phyloP scores from a whole-genome alignment of 1,140 invertebrate genomes.

The Aradophagus sp. region DNA sequence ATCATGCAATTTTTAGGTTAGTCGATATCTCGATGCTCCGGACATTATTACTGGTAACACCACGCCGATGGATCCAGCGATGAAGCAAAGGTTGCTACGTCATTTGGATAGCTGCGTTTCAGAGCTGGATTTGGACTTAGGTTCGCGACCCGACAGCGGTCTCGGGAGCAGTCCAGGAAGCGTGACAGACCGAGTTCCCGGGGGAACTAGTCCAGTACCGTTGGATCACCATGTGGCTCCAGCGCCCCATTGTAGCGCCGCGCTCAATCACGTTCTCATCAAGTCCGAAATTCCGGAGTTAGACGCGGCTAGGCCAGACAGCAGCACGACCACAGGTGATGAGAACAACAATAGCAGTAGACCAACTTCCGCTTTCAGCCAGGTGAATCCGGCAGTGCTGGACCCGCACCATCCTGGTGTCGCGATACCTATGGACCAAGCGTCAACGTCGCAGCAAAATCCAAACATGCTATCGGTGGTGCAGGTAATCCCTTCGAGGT shows the following conservation, averaged over 20 bases:
- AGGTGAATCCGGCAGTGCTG: constrained; percentile 60
- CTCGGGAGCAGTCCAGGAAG: constrained; percentile 71
- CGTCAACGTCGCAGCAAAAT: constrained; percentile 67
- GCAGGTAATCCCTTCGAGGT: constrained; percentile 75
- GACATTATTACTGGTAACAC: constrained; percentile 80
- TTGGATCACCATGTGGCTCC: constrained; percentile 65
- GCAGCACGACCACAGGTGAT: constrained; percentile 70
- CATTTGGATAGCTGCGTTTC: constrained; percentile 83
- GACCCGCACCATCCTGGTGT: constrained; percentile 58
- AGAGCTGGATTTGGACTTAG: constrained; percentile 81
- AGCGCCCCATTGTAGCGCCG: constrained; percentile 65
- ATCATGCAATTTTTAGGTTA: constrained; percentile 72
- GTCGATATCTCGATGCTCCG: constrained; percentile 80
- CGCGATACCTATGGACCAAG: constrained; percentile 60
- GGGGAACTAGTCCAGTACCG: constrained; percentile 65
- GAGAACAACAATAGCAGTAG: constrained; percentile 73
- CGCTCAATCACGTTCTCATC: constrained; percentile 63
- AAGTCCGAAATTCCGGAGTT: constrained; percentile 70
- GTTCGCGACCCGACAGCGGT: constrained; percentile 74
- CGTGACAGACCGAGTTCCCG: constrained; percentile 69
- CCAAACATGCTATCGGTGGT: constrained; percentile 72
- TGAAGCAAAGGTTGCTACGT: constrained; percentile 81
- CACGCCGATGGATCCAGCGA: constrained; percentile 79
- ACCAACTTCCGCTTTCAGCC: constrained; percentile 69
- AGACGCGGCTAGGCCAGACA: constrained; percentile 68